phyloP scores from a whole-genome alignment of 1,140 invertebrate species.

The Drosophila micromelanica region DNA sequence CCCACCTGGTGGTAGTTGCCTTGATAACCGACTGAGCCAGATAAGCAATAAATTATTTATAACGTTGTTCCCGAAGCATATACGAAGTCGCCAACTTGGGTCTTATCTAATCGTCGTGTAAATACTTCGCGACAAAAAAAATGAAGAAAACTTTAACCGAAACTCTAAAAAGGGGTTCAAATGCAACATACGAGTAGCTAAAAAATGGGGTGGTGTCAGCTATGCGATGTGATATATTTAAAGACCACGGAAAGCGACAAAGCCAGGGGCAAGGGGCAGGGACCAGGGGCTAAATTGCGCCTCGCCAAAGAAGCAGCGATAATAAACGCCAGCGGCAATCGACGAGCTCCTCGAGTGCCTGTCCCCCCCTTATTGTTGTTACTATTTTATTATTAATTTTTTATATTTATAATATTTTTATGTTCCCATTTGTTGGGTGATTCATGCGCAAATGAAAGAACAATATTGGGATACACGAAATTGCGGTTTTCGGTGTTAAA shows the following conservation, averaged over 20 bases:
- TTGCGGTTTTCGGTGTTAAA: conserved; percentile 16
- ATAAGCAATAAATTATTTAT: conserved; percentile 78
- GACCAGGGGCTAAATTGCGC: conserved; percentile 20
- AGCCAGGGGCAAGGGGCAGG: neutral
- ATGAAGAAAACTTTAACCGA: conserved; percentile 3
- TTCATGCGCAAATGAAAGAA: conserved; percentile 47
- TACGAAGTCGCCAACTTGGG: conserved; percentile 28
- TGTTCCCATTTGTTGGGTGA: conserved; percentile 29
- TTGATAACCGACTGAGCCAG: conserved; percentile 57
- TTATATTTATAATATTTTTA: conserved; percentile 15
- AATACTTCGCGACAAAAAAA: conserved; percentile 50
- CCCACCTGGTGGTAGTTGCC: conserved; percentile 34
- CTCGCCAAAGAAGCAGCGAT: conserved; percentile 3
- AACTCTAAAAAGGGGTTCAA: conserved; percentile 58
- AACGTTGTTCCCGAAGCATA: conserved; percentile 50
- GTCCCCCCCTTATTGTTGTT: conserved; percentile 17
- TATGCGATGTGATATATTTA: conserved; percentile 15
- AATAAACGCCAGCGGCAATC: conserved; percentile 45
- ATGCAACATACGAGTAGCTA: conserved; percentile 7
- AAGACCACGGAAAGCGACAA: conserved; percentile 19
- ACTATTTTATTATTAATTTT: conserved; percentile 30
- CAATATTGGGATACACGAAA: conserved; percentile 15
- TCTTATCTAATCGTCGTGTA: conserved; percentile 69
- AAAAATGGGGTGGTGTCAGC: conserved; percentile 11
- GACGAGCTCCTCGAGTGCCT: conserved; percentile 49